Evolutionary conservation across 2,797 vertebrate species (phyloP).

Genomic region (Brotogeris chrysoptera): DNA sequence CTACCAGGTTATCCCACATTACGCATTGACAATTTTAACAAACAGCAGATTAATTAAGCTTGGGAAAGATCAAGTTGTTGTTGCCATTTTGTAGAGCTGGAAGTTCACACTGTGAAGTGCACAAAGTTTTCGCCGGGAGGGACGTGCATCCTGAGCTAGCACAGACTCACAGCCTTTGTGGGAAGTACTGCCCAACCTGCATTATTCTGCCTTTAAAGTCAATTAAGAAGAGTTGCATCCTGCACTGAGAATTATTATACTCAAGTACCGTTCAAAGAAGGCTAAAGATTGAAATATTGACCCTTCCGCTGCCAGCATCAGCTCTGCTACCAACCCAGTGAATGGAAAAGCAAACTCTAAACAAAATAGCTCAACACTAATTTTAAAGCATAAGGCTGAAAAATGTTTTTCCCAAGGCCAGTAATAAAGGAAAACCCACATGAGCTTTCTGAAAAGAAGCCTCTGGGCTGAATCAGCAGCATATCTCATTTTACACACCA

Average conservation of each 20-base stretch:
- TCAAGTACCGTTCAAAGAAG: background rate
- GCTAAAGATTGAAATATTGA: background rate
- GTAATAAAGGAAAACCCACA: background rate
- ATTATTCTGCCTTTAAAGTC: background rate
- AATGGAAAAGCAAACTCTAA: background rate
- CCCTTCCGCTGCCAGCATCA: background rate
- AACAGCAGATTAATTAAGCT: constrained; percentile 46
- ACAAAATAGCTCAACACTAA: background rate
- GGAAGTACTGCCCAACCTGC: background rate
- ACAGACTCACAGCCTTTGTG: background rate
- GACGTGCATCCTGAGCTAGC: background rate
- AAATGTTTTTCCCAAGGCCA: background rate
- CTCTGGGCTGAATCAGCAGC: background rate
- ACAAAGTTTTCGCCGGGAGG: rapidly evolving
- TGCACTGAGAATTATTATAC: background rate
- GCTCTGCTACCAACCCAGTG: background rate
- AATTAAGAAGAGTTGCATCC: background rate
- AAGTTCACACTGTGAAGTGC: background rate
- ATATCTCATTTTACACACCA: background rate
- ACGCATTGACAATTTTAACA: constrained; percentile 12
- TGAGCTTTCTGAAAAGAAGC: background rate
- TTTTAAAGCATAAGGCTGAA: background rate
- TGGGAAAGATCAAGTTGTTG: constrained; percentile 30
- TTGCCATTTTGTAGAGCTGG: constrained; percentile 26
- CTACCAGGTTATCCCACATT: background rate